These are phyloP conservation scores for Araneus ventricosus DNA, from an alignment of 1,140 invertebrate species.

Conservation along the genomic window DNA sequence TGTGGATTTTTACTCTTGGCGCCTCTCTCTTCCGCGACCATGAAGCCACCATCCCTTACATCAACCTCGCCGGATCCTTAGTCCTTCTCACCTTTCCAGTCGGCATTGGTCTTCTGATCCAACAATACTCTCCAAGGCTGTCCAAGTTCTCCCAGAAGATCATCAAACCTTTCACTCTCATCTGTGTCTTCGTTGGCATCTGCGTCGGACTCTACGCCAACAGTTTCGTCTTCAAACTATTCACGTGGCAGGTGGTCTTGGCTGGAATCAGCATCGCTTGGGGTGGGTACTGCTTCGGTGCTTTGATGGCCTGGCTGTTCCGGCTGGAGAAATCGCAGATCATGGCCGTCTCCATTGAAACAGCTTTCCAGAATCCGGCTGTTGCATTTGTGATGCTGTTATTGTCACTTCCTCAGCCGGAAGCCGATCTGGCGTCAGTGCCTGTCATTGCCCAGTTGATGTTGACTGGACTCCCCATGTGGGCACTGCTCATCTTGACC, in stretches of 20 bases:
- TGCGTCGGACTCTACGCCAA: conserved; percentile 81
- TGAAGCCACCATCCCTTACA: conserved; percentile 80
- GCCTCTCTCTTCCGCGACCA: conserved; percentile 76
- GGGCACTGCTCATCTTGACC: conserved; percentile 54
- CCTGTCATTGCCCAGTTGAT: conserved; percentile 79
- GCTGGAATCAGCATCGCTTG: conserved; percentile 82
- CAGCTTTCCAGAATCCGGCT: conserved; percentile 82
- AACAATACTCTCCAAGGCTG: conserved; percentile 76
- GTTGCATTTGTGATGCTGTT: conserved; percentile 81
- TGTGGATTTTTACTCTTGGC: conserved; percentile 82
- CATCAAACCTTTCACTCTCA: conserved; percentile 79
- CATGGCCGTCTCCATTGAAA: conserved; percentile 82
- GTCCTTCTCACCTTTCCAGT: conserved; percentile 80
- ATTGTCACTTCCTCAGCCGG: conserved; percentile 80
- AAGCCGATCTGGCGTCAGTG: conserved; percentile 81
- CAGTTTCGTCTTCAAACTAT: conserved; percentile 81
- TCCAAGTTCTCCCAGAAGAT: conserved; percentile 76
- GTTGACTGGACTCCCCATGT: conserved; percentile 78
- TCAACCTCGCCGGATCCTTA: conserved; percentile 80
- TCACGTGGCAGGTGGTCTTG: conserved; percentile 78
- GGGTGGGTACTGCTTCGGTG: conserved; percentile 82
- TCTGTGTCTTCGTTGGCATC: conserved; percentile 63
- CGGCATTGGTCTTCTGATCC: conserved; percentile 80
- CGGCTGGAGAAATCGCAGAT: conserved; percentile 78
- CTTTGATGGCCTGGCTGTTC: conserved; percentile 71